Evolutionary conservation across 1,140 invertebrate species (phyloP).

Genomic region (Pentalonia nigronervosa): DNA sequence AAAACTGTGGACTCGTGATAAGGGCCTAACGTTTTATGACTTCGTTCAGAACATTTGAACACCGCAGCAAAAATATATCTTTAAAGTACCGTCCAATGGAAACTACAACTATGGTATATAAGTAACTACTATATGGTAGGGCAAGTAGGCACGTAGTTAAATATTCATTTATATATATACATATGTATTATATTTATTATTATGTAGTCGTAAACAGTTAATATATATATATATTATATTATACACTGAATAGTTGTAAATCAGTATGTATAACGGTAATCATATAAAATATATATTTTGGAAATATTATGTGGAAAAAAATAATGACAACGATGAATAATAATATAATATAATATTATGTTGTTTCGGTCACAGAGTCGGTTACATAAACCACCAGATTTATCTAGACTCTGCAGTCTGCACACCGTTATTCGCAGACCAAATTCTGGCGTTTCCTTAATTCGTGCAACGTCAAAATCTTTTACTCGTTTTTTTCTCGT

Average conservation of each 20-base stretch:
- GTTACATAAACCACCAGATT: neutral
- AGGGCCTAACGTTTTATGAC: no score
- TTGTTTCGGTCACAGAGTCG: neutral
- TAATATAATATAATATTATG: neutral
- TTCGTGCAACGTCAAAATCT: neutral
- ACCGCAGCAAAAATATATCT: neutral
- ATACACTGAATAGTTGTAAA: neutral
- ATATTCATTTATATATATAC: neutral
- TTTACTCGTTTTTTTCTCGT: neutral
- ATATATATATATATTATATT: neutral
- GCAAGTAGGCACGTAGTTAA: neutral
- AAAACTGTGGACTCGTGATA: no score
- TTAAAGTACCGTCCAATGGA: no score
- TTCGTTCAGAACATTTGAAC: no score
- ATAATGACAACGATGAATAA: neutral
- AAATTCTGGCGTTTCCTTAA: neutral
- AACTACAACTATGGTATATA: no score
- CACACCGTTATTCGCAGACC: neutral
- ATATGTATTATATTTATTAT: constrained; percentile 17
- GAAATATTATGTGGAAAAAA: neutral
- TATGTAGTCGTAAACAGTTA: neutral
- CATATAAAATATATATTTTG: neutral
- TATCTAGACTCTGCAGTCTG: neutral
- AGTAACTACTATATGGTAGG: no score
- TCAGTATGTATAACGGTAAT: neutral